Base-by-base conservation (phyloP, 2,888 invertebrate species). In the Drosophila bunnanda region DNA sequence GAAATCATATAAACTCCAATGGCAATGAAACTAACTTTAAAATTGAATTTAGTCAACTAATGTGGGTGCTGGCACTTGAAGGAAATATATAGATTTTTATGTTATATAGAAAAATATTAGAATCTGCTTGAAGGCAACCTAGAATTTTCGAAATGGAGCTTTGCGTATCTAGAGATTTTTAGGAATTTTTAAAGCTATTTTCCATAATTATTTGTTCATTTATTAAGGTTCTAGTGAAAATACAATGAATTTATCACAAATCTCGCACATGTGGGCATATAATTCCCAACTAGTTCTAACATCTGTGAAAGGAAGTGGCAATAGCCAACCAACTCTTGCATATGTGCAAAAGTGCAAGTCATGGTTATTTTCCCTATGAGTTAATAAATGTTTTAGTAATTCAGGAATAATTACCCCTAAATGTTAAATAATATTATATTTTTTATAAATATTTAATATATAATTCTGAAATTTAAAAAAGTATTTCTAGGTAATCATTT, bases 1-100 rank as follows among this genome's bases (percentile, higher is more conserved):
- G 76, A 87, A 77, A 86, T 78, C 72, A 78, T 77, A 79, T 76
- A 79, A 59, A 59, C 50, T 53, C 48, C 48, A 43, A 39, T 60
- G 52, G 52, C 55, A 50, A 61, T 38, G 61, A 55, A 62, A 59
- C 52, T 46, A 53, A 28, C 46, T 22, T 58, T 9, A 58, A 58
- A 69, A 53, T 65, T 64, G 1, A 52, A 36, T 57, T 58, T 28
- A 64, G 56, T 30, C 34, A 43, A 39, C 44, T 59, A 59, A 54
- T 55, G 75, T 67, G 68, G 67, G 75, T 74, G 75, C 34, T 46
- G 25, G 5, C 5, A 22, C 2, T 62, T 5, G 5, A 13, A 30
- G 4, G 15, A 65, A 43, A 41, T 20, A 39, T 17, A 39, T 28
- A 32, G n/a, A n/a, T 10, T 4, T 32, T 32, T 32, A 32, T 10